Evolutionary conservation across 2,113 vertebrate genomes (phyloP).

Genomic region (Scalopus aquaticus): DNA sequence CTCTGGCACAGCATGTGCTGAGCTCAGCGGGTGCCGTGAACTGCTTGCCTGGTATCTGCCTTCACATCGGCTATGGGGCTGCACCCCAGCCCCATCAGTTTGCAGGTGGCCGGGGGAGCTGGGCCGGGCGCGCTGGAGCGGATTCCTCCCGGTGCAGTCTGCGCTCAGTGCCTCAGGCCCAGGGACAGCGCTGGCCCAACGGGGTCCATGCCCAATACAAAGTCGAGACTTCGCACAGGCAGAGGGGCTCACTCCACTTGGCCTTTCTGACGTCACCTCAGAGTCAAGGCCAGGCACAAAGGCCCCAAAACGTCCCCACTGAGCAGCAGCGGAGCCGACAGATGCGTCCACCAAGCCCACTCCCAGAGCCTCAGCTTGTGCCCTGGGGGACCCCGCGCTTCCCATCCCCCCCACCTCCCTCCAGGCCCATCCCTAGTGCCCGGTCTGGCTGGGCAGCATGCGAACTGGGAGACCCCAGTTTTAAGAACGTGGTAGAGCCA

Average conservation of each 20-base stretch:
- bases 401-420: background rate
- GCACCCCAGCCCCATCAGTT: background rate
- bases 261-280: too few species aligned
- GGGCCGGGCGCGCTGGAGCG: too few species aligned
- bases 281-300: too few species aligned
- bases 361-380: background rate
- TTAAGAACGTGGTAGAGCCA: constrained; percentile 67
- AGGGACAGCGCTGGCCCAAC: too few species aligned
- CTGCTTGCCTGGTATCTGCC: background rate
- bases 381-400: accelerated
- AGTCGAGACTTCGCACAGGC: too few species aligned
- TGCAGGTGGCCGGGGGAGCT: background rate
- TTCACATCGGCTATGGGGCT: background rate
- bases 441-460: background rate
- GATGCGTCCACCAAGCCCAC: background rate
- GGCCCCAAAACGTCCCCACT: background rate
- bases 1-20: too few species aligned
- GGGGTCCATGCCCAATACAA: background rate
- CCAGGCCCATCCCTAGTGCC: background rate
- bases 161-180: background rate
- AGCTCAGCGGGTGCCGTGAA: accelerated
- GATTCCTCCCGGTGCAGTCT: background rate
- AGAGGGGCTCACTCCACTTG: too few species aligned
- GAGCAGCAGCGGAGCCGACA: background rate
- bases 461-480: constrained; percentile 33